Percentiles rank a stretch among this genome's conserved stretches.
Evolutionary conservation across 2,888 invertebrate genomes (phyloP).

Genomic region (Cryptus armator): DNA sequence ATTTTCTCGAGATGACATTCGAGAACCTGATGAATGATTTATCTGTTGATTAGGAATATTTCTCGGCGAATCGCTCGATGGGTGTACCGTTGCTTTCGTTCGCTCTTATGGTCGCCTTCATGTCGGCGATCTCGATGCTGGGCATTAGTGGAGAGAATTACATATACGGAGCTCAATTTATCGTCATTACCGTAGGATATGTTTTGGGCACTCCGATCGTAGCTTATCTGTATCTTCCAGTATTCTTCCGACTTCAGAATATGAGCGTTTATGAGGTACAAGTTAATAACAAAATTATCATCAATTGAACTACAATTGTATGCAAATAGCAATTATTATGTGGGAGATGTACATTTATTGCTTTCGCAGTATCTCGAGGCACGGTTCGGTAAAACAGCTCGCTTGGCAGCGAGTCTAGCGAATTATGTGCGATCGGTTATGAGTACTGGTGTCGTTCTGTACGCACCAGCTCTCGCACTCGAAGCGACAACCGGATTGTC

Average conservation of each 20-base stretch:
- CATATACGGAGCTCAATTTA: constrained; percentile 92
- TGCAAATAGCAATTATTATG: neutral
- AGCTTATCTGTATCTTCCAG: constrained; percentile 92
- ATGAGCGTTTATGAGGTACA: constrained; percentile 94
- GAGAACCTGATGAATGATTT: too few species aligned
- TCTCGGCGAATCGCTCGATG: constrained; percentile 93
- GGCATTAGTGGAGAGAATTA: constrained; percentile 96
- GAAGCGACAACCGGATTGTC: constrained; percentile 86
- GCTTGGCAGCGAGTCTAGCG: constrained; percentile 86
- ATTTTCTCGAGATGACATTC: too few species aligned
- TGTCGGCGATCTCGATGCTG: constrained; percentile 95
- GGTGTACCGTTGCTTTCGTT: constrained; percentile 93
- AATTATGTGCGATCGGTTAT: constrained; percentile 87
- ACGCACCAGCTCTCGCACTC: constrained; percentile 88
- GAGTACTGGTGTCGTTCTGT: constrained; percentile 87
- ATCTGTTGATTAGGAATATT: constrained; percentile 89
- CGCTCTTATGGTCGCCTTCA: constrained; percentile 96
- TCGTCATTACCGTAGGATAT: constrained; percentile 92
- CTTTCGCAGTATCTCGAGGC: constrained; percentile 87
- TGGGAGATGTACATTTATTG: neutral
- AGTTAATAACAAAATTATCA: neutral
- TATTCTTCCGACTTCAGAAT: constrained; percentile 93
- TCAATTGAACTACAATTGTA: neutral
- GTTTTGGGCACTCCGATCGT: constrained; percentile 92
- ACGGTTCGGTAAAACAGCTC: constrained; percentile 86